Percentiles rank a stretch among this genome's conserved stretches.
phyloP scores from a whole-genome alignment of 1,140 invertebrate genomes.

The Bradynema listronoti region DNA sequence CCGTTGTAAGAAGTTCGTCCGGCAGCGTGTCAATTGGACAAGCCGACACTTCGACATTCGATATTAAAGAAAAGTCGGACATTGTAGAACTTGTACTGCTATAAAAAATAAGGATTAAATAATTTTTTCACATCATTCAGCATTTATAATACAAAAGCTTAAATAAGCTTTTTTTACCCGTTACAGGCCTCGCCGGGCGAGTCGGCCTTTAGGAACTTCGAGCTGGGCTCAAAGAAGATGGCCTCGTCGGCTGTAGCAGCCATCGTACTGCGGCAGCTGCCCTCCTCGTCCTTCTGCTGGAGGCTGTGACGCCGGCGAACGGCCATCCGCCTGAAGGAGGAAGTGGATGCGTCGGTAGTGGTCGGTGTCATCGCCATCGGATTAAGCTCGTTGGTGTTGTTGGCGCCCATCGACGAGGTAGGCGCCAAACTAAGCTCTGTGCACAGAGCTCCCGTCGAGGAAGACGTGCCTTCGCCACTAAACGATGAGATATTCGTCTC shows the following conservation, averaged over 20 bases:
- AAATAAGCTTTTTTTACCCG: background rate
- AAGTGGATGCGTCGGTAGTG: no score
- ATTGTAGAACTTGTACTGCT: background rate
- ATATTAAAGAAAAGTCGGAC: constrained; percentile 1
- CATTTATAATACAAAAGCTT: background rate
- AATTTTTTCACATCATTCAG: background rate
- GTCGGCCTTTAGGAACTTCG: constrained; percentile 47
- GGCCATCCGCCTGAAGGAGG: constrained; percentile 10
- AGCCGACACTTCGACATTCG: constrained; percentile 2
- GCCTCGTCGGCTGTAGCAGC: constrained; percentile 53
- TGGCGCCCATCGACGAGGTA: no score
- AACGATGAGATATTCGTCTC: no score
- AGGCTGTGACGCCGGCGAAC: constrained; percentile 24
- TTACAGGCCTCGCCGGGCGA: constrained; percentile 52
- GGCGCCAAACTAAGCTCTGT: no score
- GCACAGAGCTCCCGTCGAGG: no score
- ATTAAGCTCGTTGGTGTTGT: no score
- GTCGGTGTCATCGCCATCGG: no score
- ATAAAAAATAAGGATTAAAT: background rate
- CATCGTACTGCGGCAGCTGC: constrained; percentile 38
- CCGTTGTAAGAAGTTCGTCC: constrained; percentile 50
- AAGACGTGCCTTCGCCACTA: no score
- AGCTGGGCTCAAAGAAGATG: constrained; percentile 33
- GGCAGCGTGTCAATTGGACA: constrained; percentile 40
- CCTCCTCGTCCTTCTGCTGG: constrained; percentile 49